phyloP scores from a whole-genome alignment of 2,797 vertebrate genomes.

The Sandelia bainsii region DNA sequence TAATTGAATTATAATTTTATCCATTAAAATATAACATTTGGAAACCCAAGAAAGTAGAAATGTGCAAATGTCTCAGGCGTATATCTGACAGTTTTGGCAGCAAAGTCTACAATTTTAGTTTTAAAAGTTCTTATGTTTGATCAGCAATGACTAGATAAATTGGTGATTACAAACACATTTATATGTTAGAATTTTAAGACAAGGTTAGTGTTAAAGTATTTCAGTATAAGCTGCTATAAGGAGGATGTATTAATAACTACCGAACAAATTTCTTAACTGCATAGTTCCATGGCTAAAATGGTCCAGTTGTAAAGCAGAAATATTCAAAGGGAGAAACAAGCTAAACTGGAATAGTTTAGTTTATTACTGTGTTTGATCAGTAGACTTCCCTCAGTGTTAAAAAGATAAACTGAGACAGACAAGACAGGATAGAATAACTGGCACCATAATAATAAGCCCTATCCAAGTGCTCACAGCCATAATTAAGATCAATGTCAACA shows the following conservation, averaged over 20 bases:
- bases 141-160: neutral
- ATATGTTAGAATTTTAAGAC: too few species aligned
- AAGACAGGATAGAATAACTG: constrained; percentile 11
- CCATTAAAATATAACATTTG: neutral
- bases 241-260: too few species aligned
- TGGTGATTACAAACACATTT: too few species aligned
- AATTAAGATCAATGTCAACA: constrained; percentile 30
- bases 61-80: too few species aligned
- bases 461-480: constrained; percentile 19
- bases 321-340: constrained; percentile 1
- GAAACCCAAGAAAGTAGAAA: too few species aligned
- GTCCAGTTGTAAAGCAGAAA: neutral
- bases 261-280: too few species aligned
- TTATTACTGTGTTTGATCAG: neutral
- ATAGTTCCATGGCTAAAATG: too few species aligned
- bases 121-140: neutral
- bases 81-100: neutral
- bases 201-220: too few species aligned
- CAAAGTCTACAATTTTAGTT: neutral
- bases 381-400: constrained; percentile 22
- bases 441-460: constrained; percentile 4
- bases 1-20: constrained; percentile 8
- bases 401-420: constrained; percentile 1
- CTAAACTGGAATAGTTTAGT: neutral
- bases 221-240: too few species aligned